Conservation (phyloP, 2,888 invertebrate species). For the Hirtodrosophila confusa region DNA sequence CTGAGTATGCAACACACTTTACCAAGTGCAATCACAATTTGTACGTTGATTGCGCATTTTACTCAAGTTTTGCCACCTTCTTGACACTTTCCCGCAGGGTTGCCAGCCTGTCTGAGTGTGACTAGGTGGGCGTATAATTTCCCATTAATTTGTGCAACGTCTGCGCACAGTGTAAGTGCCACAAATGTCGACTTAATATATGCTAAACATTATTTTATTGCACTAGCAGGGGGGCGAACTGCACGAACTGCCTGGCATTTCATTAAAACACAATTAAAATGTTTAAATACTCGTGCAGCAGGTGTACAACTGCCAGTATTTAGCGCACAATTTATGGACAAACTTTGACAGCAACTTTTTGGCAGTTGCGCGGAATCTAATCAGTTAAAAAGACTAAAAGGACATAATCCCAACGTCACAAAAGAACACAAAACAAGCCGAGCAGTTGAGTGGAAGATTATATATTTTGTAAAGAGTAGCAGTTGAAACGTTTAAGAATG, state of each 20-base stretch:
- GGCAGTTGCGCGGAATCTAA: constrained; percentile 41
- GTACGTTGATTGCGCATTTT: constrained; percentile 39
- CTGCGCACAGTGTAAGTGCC: constrained; percentile 52
- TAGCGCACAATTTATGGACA: constrained; percentile 46
- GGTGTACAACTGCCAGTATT: constrained; percentile 29
- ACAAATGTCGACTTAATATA: constrained; percentile 54
- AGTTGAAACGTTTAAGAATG: no score
- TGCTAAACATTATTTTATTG: constrained; percentile 63
- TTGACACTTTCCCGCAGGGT: no score
- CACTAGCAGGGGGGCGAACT: constrained; percentile 20
- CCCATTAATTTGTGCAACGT: constrained; percentile 76
- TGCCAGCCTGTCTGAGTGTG: constrained; percentile 35
- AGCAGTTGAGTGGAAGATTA: constrained; percentile 1
- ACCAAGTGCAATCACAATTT: constrained; percentile 55
- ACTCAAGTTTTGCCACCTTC: constrained; percentile 14
- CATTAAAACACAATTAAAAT: constrained; percentile 61
- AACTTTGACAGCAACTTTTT: constrained; percentile 51
- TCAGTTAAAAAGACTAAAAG: constrained; percentile 49
- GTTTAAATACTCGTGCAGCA: constrained; percentile 48
- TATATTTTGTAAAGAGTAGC: no score
- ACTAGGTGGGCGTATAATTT: constrained; percentile 58
- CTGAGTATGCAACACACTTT: constrained; percentile 41
- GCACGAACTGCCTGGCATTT: constrained; percentile 30
- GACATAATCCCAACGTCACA: constrained; percentile 33
- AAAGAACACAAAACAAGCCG: not conserved